Base-by-base conservation (phyloP, 2,888 invertebrate genomes). In the Dolomedes plantarius region DNA sequence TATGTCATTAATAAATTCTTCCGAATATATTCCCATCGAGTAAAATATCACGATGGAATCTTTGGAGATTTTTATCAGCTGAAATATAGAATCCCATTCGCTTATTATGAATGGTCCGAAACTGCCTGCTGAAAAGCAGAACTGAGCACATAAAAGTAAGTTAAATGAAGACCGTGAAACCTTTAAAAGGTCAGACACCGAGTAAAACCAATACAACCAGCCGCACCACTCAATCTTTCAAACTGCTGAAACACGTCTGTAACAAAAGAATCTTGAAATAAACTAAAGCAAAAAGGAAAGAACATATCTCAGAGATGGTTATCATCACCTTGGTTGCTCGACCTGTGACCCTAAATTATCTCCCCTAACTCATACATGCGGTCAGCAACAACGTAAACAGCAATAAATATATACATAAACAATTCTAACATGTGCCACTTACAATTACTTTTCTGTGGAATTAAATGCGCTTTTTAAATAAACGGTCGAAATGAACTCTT, bases 321-420 rank as follows among this genome's bases (percentile, higher is more conserved):
- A 83, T 83, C 83, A 65, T 62, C 72, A 71, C 76, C 72, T 75
- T 67, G 62, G 29, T 32, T 67, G 65, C n/a, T 75, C 32, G 27
- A 76, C 82, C 68, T 77, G 23, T 77, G 77, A 71, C 83, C 83
- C 19, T 41, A 77, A 77, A 82, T 82, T 82, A 75, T 72, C 72
- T 64, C 41, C 83, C 64, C 19, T 36, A 75, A 68, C 74, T 23
- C 74, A 75, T 75, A 56, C 69, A 76, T 50, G 83, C 74, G 83
- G 83, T 77, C 83, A 83, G 83, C 41, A 77, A 67, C 75, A 69
- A 82, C 75, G 75, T 75, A 75, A 82, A 76, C 75, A 76, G 82
- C 62, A 69, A 82, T 82, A 82, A 82, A 82, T 75, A 82, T 64
- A 82, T 75, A 76, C 82, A 82, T 82, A 82, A 82, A 82, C 83